Evolutionary conservation across 2,113 vertebrate species (phyloP).

Genomic region (Nycticryphes semicollaris): DNA sequence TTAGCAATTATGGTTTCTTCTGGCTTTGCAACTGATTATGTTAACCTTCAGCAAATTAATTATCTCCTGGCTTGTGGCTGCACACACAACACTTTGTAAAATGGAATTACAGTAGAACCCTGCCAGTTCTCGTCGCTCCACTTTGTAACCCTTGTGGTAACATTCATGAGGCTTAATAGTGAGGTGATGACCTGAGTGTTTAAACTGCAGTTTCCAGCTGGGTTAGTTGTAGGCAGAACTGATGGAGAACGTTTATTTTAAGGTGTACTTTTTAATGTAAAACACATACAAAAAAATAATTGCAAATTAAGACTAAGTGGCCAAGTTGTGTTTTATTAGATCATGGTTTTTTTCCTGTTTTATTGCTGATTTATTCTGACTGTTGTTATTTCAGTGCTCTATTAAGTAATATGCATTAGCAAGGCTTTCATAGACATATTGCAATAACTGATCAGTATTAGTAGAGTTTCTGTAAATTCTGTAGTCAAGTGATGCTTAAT

Average conservation of each 20-base stretch:
- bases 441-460: not conserved
- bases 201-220: not conserved
- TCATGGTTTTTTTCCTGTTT: not conserved
- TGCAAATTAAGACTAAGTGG: not conserved
- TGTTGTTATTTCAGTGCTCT: not conserved
- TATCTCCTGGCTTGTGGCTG: not conserved
- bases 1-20: not conserved
- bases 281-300: not conserved
- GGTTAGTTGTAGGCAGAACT: not conserved
- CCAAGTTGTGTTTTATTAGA: not conserved
- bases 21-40: not conserved
- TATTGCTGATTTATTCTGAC: not conserved
- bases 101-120: not conserved
- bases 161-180: not conserved
- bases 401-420: not conserved
- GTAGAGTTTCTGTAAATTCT: not conserved
- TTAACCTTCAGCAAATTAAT: constrained; percentile 49
- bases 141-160: not conserved
- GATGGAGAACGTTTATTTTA: not conserved
- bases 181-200: not conserved
- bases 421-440: not conserved
- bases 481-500: not conserved
- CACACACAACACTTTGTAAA: not conserved
- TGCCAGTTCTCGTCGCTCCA: constrained; percentile 3
- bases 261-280: not conserved